A percentile compares a stretch with the other conserved stretches of the same genome.
Evolutionary conservation across 1,140 invertebrate species (phyloP).

Genomic region (Phenacoccus solenopsis): DNA sequence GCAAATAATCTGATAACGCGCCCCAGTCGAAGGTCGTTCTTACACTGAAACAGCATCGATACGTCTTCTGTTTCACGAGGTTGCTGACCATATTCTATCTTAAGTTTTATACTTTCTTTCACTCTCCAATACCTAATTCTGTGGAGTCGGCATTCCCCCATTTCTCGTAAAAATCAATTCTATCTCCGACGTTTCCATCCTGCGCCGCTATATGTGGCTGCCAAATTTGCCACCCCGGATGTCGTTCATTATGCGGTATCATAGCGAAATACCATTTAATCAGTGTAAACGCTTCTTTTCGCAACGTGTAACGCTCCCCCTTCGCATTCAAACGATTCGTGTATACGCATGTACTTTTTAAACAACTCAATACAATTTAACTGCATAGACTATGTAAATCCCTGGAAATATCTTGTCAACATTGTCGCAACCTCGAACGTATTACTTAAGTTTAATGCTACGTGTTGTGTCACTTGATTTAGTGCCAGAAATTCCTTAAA

Average conservation of each 20-base stretch:
- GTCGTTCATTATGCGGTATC: neutral
- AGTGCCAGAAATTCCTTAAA: neutral
- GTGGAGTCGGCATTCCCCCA: too few relatives aligned
- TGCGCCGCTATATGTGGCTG: too few relatives aligned
- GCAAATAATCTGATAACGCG: neutral
- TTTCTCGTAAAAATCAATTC: too few relatives aligned
- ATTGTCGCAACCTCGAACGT: neutral
- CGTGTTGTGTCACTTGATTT: conserved; percentile 1
- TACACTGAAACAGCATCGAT: too few relatives aligned
- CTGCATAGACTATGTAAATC: neutral
- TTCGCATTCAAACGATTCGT: neutral
- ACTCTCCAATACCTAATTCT: too few relatives aligned
- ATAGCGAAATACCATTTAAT: neutral
- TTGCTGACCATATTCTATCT: too few relatives aligned
- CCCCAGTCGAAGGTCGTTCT: too few relatives aligned
- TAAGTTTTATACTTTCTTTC: too few relatives aligned
- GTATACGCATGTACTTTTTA: neutral
- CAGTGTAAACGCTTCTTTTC: neutral
- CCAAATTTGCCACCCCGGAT: neutral
- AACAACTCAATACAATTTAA: neutral
- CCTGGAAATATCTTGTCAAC: neutral
- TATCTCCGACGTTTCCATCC: too few relatives aligned
- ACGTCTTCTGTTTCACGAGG: too few relatives aligned
- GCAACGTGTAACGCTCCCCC: neutral
- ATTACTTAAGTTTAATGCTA: neutral